Base-by-base conservation (phyloP, 2,113 vertebrate genomes). In the Oncorhynchus keta region DNA sequence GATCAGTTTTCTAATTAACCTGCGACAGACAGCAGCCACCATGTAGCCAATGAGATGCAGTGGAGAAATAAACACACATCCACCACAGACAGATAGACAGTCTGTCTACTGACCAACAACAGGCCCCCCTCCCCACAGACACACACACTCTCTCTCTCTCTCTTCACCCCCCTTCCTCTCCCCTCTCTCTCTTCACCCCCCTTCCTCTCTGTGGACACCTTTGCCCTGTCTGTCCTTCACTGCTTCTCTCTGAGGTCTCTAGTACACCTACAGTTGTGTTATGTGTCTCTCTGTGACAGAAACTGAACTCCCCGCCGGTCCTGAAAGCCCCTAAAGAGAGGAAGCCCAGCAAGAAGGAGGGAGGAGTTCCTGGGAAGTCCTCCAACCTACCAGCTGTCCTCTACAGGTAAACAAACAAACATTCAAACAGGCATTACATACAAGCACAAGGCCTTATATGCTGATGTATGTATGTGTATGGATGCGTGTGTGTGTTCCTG, bases 1-100 rank as follows among this genome's bases (percentile, higher is more conserved):
- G 96, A 96, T 97, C 95, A 91, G 94, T 96, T 97, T 97, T 97
- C 91, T 96, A 96, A 98, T 98, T 97, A 97, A 96, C 95, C 94
- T 91, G 69, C 5, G 88, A 45, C 39, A 9, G 39, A 45, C 9
- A 62, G 30, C 67, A 68, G 89, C 93, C 93, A 91, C 88, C 86
- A n/a, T 81, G 80, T 92, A 90, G 84, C 90, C 80, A 55, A 16
- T 1, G 70, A 55, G 48, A 89, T 91, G 74, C 76, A 90, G 85
- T 75, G 62, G 74, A 51, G 70, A 84, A 87, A 82, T 75, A 77
- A 86, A 45, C 39, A 9, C 39, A 11, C 39, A 45, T 9, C 39
- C 9, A 76, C 26, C n/a, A n/a, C 76, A 83, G 28, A 28, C 28
- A 28, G 26, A 28, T 2, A 28, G 28, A 28, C 28, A 3, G 61